phyloP scores from a whole-genome alignment of 2,888 invertebrate genomes.

The Orchesella flavescens region DNA sequence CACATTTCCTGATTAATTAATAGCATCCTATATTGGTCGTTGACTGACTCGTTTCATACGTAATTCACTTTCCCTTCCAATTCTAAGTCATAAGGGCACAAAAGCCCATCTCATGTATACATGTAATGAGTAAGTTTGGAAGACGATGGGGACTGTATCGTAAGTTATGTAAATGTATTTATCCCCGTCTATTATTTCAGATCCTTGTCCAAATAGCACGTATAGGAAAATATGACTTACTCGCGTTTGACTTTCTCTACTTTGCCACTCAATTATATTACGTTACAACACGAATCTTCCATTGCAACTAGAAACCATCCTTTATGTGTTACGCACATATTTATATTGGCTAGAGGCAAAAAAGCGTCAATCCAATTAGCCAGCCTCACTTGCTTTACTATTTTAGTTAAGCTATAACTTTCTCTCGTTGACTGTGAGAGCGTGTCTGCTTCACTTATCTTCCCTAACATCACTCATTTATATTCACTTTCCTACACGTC shows the following conservation, averaged over 20 bases:
- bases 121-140: background rate
- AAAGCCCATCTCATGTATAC: too few relatives aligned
- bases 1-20: too few relatives aligned
- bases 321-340: background rate
- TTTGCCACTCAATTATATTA: too few relatives aligned
- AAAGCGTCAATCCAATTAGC: constrained; percentile 50
- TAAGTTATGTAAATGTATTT: constrained; percentile 31
- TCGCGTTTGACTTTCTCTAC: too few relatives aligned
- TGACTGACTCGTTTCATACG: too few relatives aligned
- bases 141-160: too few relatives aligned
- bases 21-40: too few relatives aligned
- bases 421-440: background rate
- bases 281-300: background rate
- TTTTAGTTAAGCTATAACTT: background rate
- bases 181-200: constrained; percentile 1
- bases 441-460: constrained; percentile 30
- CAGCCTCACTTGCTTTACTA: background rate
- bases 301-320: background rate
- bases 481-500: constrained; percentile 6
- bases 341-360: constrained; percentile 10
- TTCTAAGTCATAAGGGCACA: too few relatives aligned
- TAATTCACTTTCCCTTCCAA: too few relatives aligned
- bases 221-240: too few relatives aligned
- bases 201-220: too few relatives aligned
- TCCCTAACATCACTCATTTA: constrained; percentile 26